These are phyloP conservation scores for Castor canadensis DNA, from an alignment of 2,113 vertebrate species.

Conservation along the genomic window DNA sequence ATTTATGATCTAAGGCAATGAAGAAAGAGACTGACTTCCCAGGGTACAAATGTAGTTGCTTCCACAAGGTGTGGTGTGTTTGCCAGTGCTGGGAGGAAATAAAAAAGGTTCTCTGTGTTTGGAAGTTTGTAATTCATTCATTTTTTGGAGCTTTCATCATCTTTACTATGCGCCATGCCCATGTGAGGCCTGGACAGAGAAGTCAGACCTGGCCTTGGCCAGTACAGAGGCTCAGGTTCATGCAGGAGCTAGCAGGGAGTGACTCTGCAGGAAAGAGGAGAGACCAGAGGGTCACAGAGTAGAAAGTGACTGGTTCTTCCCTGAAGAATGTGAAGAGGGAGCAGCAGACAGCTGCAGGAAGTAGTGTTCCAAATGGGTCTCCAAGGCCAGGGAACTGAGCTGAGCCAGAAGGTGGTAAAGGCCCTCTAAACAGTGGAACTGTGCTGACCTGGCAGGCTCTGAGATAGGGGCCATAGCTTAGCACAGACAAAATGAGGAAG, in stretches of 20 bases:
- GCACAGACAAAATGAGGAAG: background rate
- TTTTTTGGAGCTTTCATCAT: fast-evolving
- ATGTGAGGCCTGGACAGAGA: background rate
- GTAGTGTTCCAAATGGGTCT: background rate
- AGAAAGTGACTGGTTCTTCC: background rate
- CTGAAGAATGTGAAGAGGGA: background rate
- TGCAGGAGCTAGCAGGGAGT: background rate
- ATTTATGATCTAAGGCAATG: fast-evolving
- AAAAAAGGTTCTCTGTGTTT: too few species aligned
- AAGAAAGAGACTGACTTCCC: too few species aligned
- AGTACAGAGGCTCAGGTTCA: background rate
- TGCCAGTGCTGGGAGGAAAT: fast-evolving
- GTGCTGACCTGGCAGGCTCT: background rate
- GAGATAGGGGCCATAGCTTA: background rate
- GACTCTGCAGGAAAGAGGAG: background rate
- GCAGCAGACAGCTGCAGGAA: background rate
- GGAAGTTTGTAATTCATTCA: too few species aligned
- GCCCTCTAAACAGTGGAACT: background rate
- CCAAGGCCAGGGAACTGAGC: fast-evolving
- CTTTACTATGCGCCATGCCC: fast-evolving
- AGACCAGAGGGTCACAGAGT: background rate
- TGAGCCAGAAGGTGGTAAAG: background rate
- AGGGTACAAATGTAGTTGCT: fast-evolving
- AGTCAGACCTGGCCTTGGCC: background rate
- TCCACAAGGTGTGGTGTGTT: background rate